Evolutionary conservation across 1,140 invertebrate species (phyloP), one percentile per base, ranked within the genome.

Genomic region (Scaptomyza graminum): DNA sequence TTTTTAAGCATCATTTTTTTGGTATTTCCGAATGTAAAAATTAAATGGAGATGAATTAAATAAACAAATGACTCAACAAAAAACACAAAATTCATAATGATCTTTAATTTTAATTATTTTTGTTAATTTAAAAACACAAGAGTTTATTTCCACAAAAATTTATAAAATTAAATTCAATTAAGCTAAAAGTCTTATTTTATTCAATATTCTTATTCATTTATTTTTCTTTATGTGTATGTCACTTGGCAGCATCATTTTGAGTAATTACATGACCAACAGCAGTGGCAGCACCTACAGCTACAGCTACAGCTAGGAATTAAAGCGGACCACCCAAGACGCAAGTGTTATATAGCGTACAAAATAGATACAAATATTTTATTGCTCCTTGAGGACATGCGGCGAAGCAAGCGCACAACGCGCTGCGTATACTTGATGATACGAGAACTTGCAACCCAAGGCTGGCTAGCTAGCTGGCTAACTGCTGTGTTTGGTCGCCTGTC

Each of bases 361-460:
- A 77, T 88, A 83, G 83, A 88, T 88, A 88, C 76, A 88, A 83
- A 83, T 88, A 88, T 88, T 87, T 88, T 88, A 88, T 88, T 83
- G 84, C 76, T 76, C 79, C 79, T 88, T 63, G 47, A 88, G 83
- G 84, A 88, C 84, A 89, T 79, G 72, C 13, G 51, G 54, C 74
- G 67, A 61, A 49, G 66, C 62, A 70, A 65, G 65, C 66, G 49
- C 37, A 51, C 51, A 72, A 72, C 67, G 78, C 52, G 78, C 52
- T 15, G 78, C 77, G 56, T 81, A 85, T 69, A 74, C 79, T 61
- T 76, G 60, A 76, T 76, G 60, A 37, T 34, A 34, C 31, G 31
- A 34, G 8, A 9, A 31, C 5, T 0, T 7, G 4, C 28, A 5
- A 31, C 28, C 28, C 28, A 31, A 31, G 5, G 28, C 61, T 46